These are phyloP conservation scores for Luperina nickerlii DNA, from an alignment of 2,888 invertebrate genomes.

Conservation along the genomic window DNA sequence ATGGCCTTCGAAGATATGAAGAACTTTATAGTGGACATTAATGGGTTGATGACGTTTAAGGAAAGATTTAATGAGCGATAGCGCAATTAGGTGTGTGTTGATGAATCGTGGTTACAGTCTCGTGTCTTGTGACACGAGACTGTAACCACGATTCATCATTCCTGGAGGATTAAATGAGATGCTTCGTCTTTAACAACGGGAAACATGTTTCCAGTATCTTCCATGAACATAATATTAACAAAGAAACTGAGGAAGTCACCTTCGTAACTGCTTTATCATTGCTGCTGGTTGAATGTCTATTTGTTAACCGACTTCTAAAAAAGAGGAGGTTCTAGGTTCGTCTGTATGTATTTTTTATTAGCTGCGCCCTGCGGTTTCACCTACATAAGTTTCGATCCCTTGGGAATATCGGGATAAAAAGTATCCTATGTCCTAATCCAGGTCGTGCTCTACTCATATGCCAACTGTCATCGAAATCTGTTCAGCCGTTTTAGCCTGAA, in stretches of 20 bases:
- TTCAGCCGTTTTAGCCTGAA: too few relatives aligned
- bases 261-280: not conserved
- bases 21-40: constrained; percentile 33
- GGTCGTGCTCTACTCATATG: too few relatives aligned
- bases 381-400: too few relatives aligned
- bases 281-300: not conserved
- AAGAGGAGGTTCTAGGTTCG: too few relatives aligned
- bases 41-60: constrained; percentile 25
- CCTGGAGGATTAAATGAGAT: not conserved
- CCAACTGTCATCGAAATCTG: too few relatives aligned
- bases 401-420: too few relatives aligned
- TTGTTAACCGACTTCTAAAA: not conserved
- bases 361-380: too few relatives aligned
- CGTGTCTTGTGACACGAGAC: too few relatives aligned
- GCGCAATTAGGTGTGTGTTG: constrained; percentile 9
- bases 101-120: constrained; percentile 4
- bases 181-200: not conserved
- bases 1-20: constrained; percentile 47
- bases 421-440: too few relatives aligned
- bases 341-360: too few relatives aligned
- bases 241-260: not conserved
- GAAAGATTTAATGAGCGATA: constrained; percentile 28
- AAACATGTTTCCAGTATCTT: not conserved
- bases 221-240: not conserved
- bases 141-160: too few relatives aligned